Conservation (phyloP, 2,113 vertebrate genomes). For the Saccopteryx bilineata region DNA sequence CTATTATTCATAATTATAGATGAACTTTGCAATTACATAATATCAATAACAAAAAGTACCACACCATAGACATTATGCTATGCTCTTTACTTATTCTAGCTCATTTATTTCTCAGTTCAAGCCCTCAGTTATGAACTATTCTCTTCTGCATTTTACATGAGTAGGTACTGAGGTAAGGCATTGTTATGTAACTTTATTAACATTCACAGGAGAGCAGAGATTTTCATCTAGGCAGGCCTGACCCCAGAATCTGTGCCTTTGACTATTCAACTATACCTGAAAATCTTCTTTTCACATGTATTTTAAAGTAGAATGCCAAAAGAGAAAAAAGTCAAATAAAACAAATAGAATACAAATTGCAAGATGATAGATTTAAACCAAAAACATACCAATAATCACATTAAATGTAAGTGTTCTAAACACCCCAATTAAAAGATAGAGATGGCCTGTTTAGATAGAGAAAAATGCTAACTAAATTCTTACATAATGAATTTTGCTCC, state of each 20-base stretch:
- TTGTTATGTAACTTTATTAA: neutral
- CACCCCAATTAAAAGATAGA: conserved; percentile 40
- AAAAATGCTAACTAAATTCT: conserved; percentile 18
- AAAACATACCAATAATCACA: conserved; percentile 46
- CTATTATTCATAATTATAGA: neutral
- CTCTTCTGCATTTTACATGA: neutral
- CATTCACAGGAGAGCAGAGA: conserved; percentile 5
- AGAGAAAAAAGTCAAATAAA: conserved; percentile 4
- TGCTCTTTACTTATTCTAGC: neutral
- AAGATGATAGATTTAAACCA: conserved; percentile 33
- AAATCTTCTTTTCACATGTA: neutral
- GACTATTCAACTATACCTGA: neutral
- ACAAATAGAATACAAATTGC: conserved; percentile 35
- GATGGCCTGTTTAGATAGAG: neutral
- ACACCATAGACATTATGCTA: neutral
- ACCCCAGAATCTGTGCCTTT: neutral
- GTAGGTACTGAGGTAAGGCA: neutral
- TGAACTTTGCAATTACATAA: neutral
- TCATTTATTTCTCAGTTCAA: neutral
- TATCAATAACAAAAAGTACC: neutral
- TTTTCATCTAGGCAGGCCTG: neutral
- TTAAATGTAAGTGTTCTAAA: conserved; percentile 66
- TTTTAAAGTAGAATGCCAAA: conserved; percentile 28
- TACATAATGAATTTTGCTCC: neutral
- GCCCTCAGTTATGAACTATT: neutral